phyloP scores from a whole-genome alignment of 2,888 invertebrate species.

The Oegoconia quadripuncta region DNA sequence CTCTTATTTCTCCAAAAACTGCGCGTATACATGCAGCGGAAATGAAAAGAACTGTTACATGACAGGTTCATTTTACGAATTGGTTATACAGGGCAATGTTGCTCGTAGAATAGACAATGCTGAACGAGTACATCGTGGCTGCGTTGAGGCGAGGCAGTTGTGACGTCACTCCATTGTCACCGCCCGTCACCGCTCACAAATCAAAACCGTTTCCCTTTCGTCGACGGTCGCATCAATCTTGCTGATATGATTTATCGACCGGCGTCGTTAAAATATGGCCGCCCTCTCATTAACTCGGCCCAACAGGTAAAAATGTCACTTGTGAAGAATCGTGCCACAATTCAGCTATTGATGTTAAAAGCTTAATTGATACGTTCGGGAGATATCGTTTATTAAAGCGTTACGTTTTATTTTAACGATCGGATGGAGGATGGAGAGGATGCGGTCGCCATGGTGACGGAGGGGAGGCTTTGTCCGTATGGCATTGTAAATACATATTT shows the following conservation, averaged over 20 bases:
- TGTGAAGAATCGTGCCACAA: constrained; percentile 17
- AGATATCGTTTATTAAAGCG: constrained; percentile 18
- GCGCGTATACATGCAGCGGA: too few species aligned
- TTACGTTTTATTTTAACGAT: constrained; percentile 26
- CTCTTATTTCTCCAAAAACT: too few species aligned
- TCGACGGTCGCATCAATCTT: constrained; percentile 54
- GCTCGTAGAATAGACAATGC: neutral
- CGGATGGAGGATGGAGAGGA: constrained; percentile 35
- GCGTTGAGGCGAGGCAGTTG: constrained; percentile 19
- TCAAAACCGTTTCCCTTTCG: constrained; percentile 58
- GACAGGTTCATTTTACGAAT: neutral
- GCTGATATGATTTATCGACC: constrained; percentile 59
- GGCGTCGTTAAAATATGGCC: constrained; percentile 53
- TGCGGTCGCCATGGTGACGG: constrained; percentile 47
- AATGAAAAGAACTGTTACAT: neutral
- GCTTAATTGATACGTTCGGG: constrained; percentile 27
- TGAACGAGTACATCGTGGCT: constrained; percentile 8
- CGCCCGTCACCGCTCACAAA: constrained; percentile 44
- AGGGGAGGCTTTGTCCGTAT: constrained; percentile 47
- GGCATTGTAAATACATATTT: constrained; percentile 43
- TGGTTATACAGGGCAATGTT: neutral
- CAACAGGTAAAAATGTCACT: constrained; percentile 40
- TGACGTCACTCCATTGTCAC: constrained; percentile 59
- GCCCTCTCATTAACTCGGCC: constrained; percentile 49
- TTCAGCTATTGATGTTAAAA: constrained; percentile 15